Percentiles rank a stretch among this genome's conserved stretches.
Evolutionary conservation across 2,113 vertebrate genomes (phyloP).

Genomic region (Podiceps cristatus): DNA sequence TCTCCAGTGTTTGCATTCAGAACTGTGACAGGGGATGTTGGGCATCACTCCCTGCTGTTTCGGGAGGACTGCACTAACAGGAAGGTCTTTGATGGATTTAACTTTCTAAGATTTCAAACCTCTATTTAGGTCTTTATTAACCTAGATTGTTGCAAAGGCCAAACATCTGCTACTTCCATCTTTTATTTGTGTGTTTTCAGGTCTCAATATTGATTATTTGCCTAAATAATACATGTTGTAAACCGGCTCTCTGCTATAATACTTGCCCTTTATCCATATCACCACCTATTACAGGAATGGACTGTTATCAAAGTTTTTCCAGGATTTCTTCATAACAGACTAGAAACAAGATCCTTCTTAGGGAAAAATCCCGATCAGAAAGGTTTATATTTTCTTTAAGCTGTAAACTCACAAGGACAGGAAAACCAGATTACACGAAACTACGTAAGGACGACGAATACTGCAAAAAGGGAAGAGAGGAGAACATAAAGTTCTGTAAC

Average conservation of each 20-base stretch:
- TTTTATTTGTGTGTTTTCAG: neutral
- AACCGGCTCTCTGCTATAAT: neutral
- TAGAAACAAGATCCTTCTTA: neutral
- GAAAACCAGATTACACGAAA: neutral
- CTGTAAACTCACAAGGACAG: neutral
- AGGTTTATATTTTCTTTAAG: neutral
- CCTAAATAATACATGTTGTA: neutral
- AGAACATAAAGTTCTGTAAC: neutral
- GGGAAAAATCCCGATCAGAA: neutral
- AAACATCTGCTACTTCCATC: neutral
- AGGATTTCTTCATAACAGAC: neutral
- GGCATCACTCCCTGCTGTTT: neutral
- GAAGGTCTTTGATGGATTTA: neutral
- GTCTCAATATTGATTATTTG: neutral
- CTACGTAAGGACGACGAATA: neutral
- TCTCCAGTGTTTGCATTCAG: neutral
- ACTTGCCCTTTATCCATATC: neutral
- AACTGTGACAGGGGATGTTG: neutral
- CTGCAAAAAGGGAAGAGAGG: neutral
- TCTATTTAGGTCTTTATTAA: neutral
- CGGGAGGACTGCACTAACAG: neutral
- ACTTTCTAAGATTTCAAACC: neutral
- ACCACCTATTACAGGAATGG: neutral
- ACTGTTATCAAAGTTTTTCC: accelerated
- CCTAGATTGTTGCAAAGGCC: neutral